Percentiles rank a stretch among this genome's conserved stretches.
Evolutionary conservation across 2,113 vertebrate genomes (phyloP).

Genomic region (Sander vitreus): DNA sequence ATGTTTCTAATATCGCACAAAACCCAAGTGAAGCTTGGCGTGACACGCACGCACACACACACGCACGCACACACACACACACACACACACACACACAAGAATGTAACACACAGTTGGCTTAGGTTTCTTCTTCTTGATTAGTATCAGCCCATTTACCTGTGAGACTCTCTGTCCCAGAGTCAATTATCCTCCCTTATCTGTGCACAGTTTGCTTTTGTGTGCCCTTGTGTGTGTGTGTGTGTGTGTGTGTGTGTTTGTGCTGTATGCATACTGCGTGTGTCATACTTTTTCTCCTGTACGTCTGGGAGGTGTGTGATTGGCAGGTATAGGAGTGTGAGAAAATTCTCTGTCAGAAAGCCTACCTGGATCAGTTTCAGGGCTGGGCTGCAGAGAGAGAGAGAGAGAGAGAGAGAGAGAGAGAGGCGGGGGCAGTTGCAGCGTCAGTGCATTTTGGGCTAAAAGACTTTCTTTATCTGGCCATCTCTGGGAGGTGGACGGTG

Average conservation of each 20-base stretch:
- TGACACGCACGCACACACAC: background rate
- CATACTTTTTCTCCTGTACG: conserved; percentile 20
- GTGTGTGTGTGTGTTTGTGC: background rate
- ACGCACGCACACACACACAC: conserved; percentile 1
- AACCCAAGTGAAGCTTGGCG: conserved; percentile 49
- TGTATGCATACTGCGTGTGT: conserved; percentile 21
- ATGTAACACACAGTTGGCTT: conserved; percentile 48
- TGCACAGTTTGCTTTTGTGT: conserved; percentile 56
- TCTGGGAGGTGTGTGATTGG: conserved; percentile 69
- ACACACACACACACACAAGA: conserved; percentile 35
- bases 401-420: conserved; percentile 8
- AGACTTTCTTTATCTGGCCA: conserved; percentile 80
- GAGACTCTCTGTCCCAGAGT: conserved; percentile 71
- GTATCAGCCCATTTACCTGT: conserved; percentile 71
- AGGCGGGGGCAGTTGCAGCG: conserved; percentile 9
- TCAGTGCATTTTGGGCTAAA: conserved; percentile 74
- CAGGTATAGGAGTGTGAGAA: conserved; percentile 84
- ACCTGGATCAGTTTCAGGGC: conserved; percentile 84
- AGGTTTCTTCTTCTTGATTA: conserved; percentile 65
- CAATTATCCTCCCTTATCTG: conserved; percentile 75
- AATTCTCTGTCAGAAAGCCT: conserved; percentile 74
- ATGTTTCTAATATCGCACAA: conserved; percentile 66
- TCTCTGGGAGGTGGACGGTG: conserved; percentile 60
- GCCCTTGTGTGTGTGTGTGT: conserved; percentile 16
- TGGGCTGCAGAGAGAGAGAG: conserved; percentile 29